Percentiles rank a stretch among this genome's conserved stretches.
These are phyloP conservation scores for Petaurus breviceps DNA, from an alignment of 2,113 vertebrate genomes.

Conservation along the genomic window DNA sequence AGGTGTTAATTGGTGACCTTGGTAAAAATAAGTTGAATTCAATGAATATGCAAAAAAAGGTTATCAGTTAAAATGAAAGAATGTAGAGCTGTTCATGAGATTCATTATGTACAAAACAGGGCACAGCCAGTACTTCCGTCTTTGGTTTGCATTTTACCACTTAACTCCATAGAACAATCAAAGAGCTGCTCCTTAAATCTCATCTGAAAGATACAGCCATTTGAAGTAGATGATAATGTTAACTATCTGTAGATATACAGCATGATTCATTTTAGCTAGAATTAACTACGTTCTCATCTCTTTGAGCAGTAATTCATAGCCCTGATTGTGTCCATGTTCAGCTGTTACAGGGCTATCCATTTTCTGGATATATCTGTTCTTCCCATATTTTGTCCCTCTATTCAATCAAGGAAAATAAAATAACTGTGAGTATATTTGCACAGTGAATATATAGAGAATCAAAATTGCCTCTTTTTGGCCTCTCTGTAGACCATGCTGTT, in stretches of 20 bases:
- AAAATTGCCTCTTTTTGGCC: slow-evolving; percentile 7
- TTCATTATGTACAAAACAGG: too few relatives aligned
- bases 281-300: neutral
- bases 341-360: neutral
- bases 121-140: neutral
- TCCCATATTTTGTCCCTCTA: slow-evolving; percentile 9
- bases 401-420: slow-evolving; percentile 38
- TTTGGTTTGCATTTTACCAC: neutral
- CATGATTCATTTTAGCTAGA: slow-evolving; percentile 21
- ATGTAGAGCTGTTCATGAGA: too few relatives aligned
- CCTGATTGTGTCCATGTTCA: neutral
- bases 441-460: slow-evolving; percentile 22
- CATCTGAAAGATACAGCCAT: neutral
- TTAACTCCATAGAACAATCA: neutral
- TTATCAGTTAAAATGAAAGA: too few relatives aligned
- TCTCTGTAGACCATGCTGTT: slow-evolving; percentile 56
- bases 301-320: neutral
- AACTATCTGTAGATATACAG: neutral
- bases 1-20: too few relatives aligned
- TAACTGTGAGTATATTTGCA: neutral
- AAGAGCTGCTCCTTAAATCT: neutral
- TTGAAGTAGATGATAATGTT: neutral
- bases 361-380: neutral
- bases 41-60: too few relatives aligned
- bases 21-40: too few relatives aligned